A percentile compares a stretch with the other conserved stretches of the same genome.
Evolutionary conservation across 2,113 vertebrate species (phyloP).

Genomic region (Thymallus thymallus): DNA sequence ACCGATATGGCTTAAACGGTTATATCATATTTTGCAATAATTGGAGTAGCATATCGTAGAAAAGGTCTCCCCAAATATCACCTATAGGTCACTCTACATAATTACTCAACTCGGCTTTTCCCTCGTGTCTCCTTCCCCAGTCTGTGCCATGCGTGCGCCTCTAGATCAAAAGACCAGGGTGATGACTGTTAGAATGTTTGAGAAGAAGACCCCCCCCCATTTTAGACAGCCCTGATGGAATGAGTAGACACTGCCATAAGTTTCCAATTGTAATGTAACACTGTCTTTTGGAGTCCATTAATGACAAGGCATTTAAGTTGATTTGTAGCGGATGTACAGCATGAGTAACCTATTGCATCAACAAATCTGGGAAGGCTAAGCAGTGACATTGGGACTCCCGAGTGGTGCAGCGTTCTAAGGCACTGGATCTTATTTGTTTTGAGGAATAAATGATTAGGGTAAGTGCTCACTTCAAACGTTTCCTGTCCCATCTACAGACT

Average conservation of each 20-base stretch:
- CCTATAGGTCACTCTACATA: neutral
- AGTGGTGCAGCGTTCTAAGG: no score
- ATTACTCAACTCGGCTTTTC: neutral
- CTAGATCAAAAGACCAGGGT: slow-evolving; percentile 16
- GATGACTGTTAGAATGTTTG: neutral
- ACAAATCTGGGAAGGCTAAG: no score
- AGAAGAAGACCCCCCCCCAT: neutral
- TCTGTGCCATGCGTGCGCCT: slow-evolving; percentile 30
- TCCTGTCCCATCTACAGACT: neutral
- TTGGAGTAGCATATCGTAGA: no score
- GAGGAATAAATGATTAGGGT: neutral
- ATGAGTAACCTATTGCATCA: no score
- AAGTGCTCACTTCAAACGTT: neutral
- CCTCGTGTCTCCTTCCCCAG: slow-evolving; percentile 6
- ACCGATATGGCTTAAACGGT: no score
- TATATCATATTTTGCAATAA: no score
- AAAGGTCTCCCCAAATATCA: no score
- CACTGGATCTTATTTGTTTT: neutral
- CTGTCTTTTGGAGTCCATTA: no score
- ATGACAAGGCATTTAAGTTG: no score
- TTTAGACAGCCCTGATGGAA: neutral
- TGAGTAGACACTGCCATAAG: neutral
- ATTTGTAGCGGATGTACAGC: no score
- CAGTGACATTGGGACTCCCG: no score
- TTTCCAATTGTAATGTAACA: no score